phyloP scores from a whole-genome alignment of 1,140 invertebrate genomes.

The Babylonia areolata region DNA sequence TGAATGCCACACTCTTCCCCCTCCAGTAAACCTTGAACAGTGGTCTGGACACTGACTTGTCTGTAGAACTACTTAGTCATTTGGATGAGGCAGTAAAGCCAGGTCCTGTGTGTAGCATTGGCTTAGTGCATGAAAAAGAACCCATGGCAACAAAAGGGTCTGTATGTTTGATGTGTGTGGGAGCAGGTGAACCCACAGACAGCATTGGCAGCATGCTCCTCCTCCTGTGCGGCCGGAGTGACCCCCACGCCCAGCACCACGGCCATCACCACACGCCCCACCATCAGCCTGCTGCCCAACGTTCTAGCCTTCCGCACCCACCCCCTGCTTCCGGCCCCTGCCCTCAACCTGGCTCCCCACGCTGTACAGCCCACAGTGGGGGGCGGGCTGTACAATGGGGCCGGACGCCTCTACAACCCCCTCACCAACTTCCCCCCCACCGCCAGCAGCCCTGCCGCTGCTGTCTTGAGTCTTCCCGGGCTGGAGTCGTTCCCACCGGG shows the following conservation, averaged over 20 bases:
- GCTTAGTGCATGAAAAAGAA: too few species aligned
- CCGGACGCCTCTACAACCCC: conserved; percentile 3
- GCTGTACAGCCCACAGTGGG: background rate
- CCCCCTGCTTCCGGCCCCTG: conserved; percentile 18
- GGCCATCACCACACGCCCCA: conserved; percentile 23
- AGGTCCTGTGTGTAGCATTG: too few species aligned
- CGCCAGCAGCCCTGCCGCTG: background rate
- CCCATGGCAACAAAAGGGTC: too few species aligned
- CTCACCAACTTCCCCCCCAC: background rate
- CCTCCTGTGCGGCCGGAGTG: background rate
- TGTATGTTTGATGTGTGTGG: too few species aligned
- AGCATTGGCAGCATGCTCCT: background rate
- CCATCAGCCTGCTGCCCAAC: conserved; percentile 36
- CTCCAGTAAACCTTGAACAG: too few species aligned
- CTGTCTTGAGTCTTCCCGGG: too few species aligned
- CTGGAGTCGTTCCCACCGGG: conserved; percentile 30
- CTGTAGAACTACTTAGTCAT: too few species aligned
- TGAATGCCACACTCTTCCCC: too few species aligned
- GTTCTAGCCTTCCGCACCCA: conserved; percentile 36
- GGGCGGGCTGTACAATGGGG: background rate
- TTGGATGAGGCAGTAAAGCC: too few species aligned
- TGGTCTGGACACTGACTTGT: too few species aligned
- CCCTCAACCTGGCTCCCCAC: conserved; percentile 17
- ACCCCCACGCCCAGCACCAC: conserved; percentile 7
- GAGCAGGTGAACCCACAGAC: background rate